These are phyloP conservation scores for Huso huso DNA, from an alignment of 2,797 vertebrate genomes.

Conservation along the genomic window DNA sequence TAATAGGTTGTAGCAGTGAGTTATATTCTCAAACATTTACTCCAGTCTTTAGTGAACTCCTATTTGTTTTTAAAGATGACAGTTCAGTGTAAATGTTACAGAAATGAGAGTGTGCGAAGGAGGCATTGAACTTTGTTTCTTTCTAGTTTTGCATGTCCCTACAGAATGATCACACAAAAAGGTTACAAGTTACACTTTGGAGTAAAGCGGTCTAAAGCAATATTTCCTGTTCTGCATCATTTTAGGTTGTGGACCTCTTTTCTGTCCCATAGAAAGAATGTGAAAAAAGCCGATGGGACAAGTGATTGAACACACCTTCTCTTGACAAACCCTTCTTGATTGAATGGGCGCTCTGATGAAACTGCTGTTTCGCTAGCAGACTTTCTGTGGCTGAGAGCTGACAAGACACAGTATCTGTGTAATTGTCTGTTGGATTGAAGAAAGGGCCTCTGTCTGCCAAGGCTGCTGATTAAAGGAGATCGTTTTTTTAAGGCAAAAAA, in stretches of 20 bases:
- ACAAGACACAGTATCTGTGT: conserved; percentile 39
- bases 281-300: too few species aligned
- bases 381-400: conserved; percentile 31
- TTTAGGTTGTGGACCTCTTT: conserved; percentile 15
- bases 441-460: conserved; percentile 22
- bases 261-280: conserved; percentile 23
- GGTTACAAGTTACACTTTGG: too few species aligned
- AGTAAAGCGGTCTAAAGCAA: too few species aligned
- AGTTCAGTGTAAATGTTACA: too few species aligned
- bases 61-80: too few species aligned
- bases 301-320: neutral
- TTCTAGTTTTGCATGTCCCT: too few species aligned
- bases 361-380: conserved; percentile 18
- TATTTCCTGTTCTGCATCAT: too few species aligned
- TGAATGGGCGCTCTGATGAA: conserved; percentile 18
- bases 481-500: conserved; percentile 28
- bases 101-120: too few species aligned
- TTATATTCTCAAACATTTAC: too few species aligned
- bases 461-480: conserved; percentile 39
- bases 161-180: too few species aligned
- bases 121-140: too few species aligned
- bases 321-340: conserved; percentile 22
- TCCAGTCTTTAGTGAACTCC: too few species aligned
- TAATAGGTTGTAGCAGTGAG: neutral
- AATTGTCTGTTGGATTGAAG: conserved; percentile 28